phyloP scores from a whole-genome alignment of 1,140 invertebrate species.

The Bombus superbus region DNA sequence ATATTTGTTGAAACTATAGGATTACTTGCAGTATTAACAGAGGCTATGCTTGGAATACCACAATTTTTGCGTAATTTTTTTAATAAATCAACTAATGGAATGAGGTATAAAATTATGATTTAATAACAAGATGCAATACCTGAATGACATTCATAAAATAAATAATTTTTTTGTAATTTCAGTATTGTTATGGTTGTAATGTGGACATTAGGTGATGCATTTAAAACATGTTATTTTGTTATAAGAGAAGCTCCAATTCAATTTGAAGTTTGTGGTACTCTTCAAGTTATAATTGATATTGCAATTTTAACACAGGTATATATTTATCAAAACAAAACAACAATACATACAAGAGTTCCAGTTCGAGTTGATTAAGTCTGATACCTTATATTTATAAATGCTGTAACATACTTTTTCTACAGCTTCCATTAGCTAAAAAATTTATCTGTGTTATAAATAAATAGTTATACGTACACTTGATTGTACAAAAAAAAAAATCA shows the following conservation, averaged over 20 bases:
- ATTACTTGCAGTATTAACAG: slow-evolving; percentile 96
- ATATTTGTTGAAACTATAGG: slow-evolving; percentile 95
- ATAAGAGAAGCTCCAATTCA: slow-evolving; percentile 94
- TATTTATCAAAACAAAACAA: slow-evolving; percentile 73
- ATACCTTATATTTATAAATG: not conserved
- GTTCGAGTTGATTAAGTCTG: slow-evolving; percentile 62
- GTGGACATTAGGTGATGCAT: slow-evolving; percentile 97
- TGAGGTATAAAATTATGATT: slow-evolving; percentile 89
- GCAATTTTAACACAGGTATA: slow-evolving; percentile 92
- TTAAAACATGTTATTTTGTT: slow-evolving; percentile 98
- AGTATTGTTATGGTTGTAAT: slow-evolving; percentile 96
- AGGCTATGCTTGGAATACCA: slow-evolving; percentile 97
- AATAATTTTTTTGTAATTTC: slow-evolving; percentile 75
- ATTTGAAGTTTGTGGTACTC: slow-evolving; percentile 96
- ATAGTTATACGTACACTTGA: slow-evolving; percentile 1
- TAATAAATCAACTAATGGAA: slow-evolving; percentile 96
- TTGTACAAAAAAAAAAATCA: not conserved
- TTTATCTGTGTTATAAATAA: slow-evolving; percentile 8
- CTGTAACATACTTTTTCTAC: not conserved
- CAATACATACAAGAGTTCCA: slow-evolving; percentile 51
- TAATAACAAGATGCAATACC: not conserved
- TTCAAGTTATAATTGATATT: slow-evolving; percentile 95
- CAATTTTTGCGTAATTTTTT: slow-evolving; percentile 95
- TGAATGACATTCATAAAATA: not conserved
- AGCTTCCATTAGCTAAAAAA: not conserved